Base-by-base conservation (phyloP, 1,140 invertebrate genomes). In the Zeugodacus cucurbitae region DNA sequence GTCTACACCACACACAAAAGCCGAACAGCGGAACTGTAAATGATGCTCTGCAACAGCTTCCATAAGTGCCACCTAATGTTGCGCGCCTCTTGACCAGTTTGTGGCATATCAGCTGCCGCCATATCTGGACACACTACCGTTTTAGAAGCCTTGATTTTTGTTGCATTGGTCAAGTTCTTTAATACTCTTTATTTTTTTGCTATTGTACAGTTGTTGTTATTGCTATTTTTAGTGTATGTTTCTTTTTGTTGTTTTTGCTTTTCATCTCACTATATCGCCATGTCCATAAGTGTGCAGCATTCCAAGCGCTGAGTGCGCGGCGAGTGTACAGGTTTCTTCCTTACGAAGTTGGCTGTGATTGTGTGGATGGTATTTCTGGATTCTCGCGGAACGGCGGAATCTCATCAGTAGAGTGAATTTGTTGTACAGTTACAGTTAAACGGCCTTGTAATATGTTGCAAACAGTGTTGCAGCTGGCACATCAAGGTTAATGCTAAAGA, bases 41-140 rank as follows among this genome's bases (percentile, higher is more conserved):
- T 82, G n/a, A 82, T 82, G n/a, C 74, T 82, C 10, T 82, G 7
- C 22, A 48, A n/a, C 41, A 48, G 41, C 74, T 44, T 44, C 74
- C 74, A 48, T 82, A 48, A 48, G 22, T 14, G 74, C 74, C 74
- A 82, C 74, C 41, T 48, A 48, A n/a, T 41, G 37, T 48, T 74
- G 17, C 67, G 74, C 74, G 74, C 34, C 44, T 54, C 48, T 54
- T 82, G n/a, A n/a, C 74, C 74, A 48, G 41, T 20, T 48, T 82
- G 74, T 54, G 37, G 74, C 74, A 82, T 82, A 82, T 82, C 74
- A 82, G 74, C 74, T 26, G n/a, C n/a, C 5, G 20, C 74, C 74
- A 82, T 82, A 82, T 82, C 74, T 82, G 74, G 74, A 82, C 41
- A 82, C 22, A 82, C 74, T 82, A 82, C 74, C 44, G 74, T 82